Conservation (phyloP, 2,113 vertebrate genomes). For the Myocastor coypus region DNA sequence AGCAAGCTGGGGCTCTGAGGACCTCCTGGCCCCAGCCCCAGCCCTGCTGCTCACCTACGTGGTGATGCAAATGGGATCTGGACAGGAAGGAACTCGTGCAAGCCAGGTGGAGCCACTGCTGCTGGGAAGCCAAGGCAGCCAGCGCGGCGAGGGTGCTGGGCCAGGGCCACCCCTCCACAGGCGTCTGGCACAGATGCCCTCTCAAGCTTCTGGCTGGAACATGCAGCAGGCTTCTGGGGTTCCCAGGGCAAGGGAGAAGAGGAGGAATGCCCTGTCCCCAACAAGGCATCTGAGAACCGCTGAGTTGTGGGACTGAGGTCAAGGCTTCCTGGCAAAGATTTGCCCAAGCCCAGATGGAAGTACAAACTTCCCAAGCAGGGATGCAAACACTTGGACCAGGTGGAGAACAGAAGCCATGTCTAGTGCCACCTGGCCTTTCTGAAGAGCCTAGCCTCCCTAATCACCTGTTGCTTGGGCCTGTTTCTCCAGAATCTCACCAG, state of each 20-base stretch:
- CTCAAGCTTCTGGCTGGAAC: not conserved
- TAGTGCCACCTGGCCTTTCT: not conserved
- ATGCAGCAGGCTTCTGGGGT: not conserved
- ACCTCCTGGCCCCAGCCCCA: not conserved
- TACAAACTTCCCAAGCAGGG: not conserved
- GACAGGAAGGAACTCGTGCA: conserved; percentile 17
- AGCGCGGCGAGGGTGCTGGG: accelerated
- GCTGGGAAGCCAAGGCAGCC: not conserved
- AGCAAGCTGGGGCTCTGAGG: not conserved
- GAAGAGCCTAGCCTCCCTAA: not conserved
- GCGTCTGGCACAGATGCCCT: accelerated
- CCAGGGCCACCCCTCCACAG: not conserved
- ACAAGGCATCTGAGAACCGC: not conserved
- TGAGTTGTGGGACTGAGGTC: not conserved
- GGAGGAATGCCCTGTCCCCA: not conserved
- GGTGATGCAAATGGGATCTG: conserved; percentile 36
- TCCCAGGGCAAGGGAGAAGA: not conserved
- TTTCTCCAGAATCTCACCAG: not conserved
- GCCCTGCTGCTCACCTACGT: not conserved
- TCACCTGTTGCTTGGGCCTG: not conserved
- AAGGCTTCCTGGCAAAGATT: not conserved
- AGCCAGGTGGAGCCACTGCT: accelerated
- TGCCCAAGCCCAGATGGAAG: not conserved
- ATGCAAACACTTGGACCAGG: not conserved
- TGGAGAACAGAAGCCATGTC: not conserved